phyloP scores from a whole-genome alignment of 2,888 invertebrate genomes.

The Melolontha melolontha region DNA sequence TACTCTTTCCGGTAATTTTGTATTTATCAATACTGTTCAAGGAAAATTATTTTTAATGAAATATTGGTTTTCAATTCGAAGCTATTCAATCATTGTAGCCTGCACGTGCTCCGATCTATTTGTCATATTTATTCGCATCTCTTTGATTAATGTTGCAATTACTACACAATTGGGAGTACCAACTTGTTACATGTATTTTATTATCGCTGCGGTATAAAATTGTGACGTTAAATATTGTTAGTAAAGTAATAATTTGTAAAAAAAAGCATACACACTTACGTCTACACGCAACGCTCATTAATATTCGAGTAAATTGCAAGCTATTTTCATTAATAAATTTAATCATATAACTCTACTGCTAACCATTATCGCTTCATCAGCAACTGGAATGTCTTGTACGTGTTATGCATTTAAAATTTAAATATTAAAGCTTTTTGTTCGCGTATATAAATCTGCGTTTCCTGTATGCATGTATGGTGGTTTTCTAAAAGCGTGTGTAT shows the following conservation, averaged over 20 bases:
- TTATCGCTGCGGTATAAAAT: slow-evolving; percentile 40
- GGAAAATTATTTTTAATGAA: slow-evolving; percentile 39
- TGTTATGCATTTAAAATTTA: slow-evolving; percentile 25
- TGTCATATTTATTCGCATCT: slow-evolving; percentile 48
- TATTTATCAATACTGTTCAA: neutral
- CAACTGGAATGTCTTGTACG: slow-evolving; percentile 14
- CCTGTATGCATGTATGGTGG: neutral
- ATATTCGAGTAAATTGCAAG: slow-evolving; percentile 23
- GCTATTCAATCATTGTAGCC: slow-evolving; percentile 54
- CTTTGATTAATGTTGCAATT: slow-evolving; percentile 54
- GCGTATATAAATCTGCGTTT: slow-evolving; percentile 15
- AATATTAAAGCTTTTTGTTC: slow-evolving; percentile 27
- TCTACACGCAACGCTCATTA: slow-evolving; percentile 34
- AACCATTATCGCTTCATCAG: slow-evolving; percentile 34
- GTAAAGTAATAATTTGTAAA: slow-evolving; percentile 24
- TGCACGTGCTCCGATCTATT: slow-evolving; percentile 49
- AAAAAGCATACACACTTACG: slow-evolving; percentile 27
- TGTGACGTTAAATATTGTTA: slow-evolving; percentile 33
- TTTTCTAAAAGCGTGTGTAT: neutral
- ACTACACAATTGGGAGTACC: slow-evolving; percentile 52
- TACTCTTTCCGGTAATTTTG: neutral
- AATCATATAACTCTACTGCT: slow-evolving; percentile 34
- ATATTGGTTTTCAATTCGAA: slow-evolving; percentile 58
- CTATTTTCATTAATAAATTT: slow-evolving; percentile 41
- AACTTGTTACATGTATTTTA: slow-evolving; percentile 50